These are phyloP conservation scores for Diglossa cyanea DNA, from an alignment of 2,797 vertebrate species.

Conservation along the genomic window DNA sequence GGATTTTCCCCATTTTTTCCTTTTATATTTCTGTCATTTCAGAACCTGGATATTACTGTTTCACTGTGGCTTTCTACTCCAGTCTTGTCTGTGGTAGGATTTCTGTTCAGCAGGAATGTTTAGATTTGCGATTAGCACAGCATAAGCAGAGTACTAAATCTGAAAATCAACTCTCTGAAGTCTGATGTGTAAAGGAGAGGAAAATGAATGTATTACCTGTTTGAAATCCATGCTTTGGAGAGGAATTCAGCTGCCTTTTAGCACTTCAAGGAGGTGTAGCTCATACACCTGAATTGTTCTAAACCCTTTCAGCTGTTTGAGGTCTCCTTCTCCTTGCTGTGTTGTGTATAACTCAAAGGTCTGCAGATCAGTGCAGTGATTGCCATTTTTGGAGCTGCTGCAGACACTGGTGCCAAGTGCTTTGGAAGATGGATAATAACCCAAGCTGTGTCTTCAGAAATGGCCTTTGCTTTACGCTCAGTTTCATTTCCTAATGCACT, in stretches of 20 bases:
- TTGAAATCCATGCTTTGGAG: background rate
- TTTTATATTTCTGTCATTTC: background rate
- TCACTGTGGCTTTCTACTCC: background rate
- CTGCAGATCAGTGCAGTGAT: background rate
- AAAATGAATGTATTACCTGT: background rate
- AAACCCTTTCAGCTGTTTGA: background rate
- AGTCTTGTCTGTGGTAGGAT: background rate
- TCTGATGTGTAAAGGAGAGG: background rate
- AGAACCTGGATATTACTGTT: background rate
- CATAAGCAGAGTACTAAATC: background rate
- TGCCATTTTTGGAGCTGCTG: background rate
- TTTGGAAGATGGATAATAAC: background rate
- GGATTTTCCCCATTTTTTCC: background rate
- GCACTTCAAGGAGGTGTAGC: background rate
- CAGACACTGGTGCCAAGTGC: background rate
- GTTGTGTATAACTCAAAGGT: accelerated
- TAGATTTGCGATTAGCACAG: background rate
- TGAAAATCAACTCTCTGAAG: background rate
- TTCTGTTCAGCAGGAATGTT: background rate
- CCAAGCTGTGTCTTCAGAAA: background rate
- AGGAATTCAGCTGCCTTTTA: background rate
- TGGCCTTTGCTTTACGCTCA: background rate
- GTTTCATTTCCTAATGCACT: background rate
- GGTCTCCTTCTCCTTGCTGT: background rate
- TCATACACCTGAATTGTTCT: background rate